Base-by-base conservation (phyloP, 2,888 invertebrate species). In the Leptarthrus brevirostris region DNA sequence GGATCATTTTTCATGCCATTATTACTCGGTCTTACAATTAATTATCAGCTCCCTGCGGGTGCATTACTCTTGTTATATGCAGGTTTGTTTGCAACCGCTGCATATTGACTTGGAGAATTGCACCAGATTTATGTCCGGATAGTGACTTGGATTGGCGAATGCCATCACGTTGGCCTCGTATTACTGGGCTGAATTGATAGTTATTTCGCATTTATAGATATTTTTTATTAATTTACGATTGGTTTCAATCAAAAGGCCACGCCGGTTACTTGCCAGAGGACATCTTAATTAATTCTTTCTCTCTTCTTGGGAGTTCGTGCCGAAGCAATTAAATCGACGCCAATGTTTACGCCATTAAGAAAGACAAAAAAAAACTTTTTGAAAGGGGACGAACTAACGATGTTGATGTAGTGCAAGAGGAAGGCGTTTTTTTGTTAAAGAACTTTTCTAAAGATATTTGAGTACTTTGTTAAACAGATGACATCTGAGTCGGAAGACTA, bases 251-350 rank as follows among this genome's bases (percentile, higher is more conserved):
- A 36, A 58, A 58, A 58, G 58, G 58, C 36, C 58, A 36, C 10
- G 8, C 16, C 16, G 58, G 58, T 58, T n/a, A 36, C 16, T 36
- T 20, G 36, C 36, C 36, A 36, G 58, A 58, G 58, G 58, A 34
- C 58, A 58, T 58, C 58, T 58, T 58, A 58, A 58, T 58, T 58
- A 58, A 36, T 58, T 58, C 58, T 58, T 58, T 58, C 18, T 34
- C 1, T 40, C n/a, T 40, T 8, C 3, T n/a, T 40, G 30, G 30
- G 30, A 40, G n/a, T 3, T 40, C 40, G n/a, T 40, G 40, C 40
- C 12, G 6, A 40, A 12, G n/a, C n/a, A 40, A 40, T 40, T 40
- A n/a, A n/a, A 40, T 40, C n/a, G 8, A 40, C 40, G 40, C 40
- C 40, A 40, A 40, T 40, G 12, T 40, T 40, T 40, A 3, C 12